These are phyloP conservation scores for Morpho helenor DNA, from an alignment of 2,888 invertebrate genomes.

Conservation along the genomic window DNA sequence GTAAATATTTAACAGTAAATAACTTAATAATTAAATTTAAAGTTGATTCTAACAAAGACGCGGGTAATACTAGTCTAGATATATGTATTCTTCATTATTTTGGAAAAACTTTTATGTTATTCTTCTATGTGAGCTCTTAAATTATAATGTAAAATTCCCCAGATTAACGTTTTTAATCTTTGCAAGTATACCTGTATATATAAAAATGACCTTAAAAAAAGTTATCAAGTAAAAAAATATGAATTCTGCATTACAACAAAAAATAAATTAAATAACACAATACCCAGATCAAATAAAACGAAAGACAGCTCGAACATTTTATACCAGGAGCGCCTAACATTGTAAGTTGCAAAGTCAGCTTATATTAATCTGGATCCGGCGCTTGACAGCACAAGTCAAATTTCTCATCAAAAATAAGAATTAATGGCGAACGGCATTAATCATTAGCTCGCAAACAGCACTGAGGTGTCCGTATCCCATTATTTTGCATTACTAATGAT, in stretches of 20 bases:
- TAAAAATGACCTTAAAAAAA: too few relatives aligned
- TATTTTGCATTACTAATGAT: slow-evolving; percentile 80
- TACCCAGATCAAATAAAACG: slow-evolving; percentile 16
- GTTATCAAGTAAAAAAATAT: too few relatives aligned
- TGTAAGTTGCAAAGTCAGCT: slow-evolving; percentile 75
- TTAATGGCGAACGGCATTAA: slow-evolving; percentile 77
- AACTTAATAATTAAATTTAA: too few relatives aligned
- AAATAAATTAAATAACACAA: neutral
- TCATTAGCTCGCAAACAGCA: slow-evolving; percentile 76
- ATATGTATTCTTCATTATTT: too few relatives aligned
- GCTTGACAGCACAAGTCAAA: slow-evolving; percentile 76
- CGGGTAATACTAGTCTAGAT: too few relatives aligned
- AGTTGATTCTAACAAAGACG: too few relatives aligned
- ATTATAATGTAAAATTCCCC: too few relatives aligned
- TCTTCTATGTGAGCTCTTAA: too few relatives aligned
- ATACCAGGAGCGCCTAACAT: slow-evolving; percentile 38
- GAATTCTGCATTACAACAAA: neutral
- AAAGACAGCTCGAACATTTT: slow-evolving; percentile 26
- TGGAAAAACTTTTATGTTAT: too few relatives aligned
- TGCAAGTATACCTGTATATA: too few relatives aligned
- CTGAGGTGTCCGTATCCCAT: slow-evolving; percentile 77
- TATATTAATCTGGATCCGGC: slow-evolving; percentile 76
- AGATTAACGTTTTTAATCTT: too few relatives aligned
- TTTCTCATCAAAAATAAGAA: slow-evolving; percentile 80
- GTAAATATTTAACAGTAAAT: too few relatives aligned